Evolutionary conservation across 2,888 invertebrate species (phyloP), one percentile per base, ranked within the genome.

Genomic region (Syritta pipiens): DNA sequence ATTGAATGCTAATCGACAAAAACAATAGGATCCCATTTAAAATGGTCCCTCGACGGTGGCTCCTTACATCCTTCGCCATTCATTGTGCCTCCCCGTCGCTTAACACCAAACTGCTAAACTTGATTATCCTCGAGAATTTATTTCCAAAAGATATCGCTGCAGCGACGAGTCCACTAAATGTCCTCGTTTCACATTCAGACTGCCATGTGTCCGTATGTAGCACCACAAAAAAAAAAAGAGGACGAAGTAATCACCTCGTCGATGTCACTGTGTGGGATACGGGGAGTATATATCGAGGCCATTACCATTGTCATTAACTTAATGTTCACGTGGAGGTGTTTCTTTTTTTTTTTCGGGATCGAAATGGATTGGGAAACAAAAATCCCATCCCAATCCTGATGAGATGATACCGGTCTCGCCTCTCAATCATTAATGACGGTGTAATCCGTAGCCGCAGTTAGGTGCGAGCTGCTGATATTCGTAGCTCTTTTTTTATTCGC

Each of bases 1-100:
- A 59, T 59, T 32, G 30, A 59, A 59, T 32, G 59, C 44, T 59
- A 59, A 59, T 59, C 44, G 44, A 44, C 44, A 22, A 22, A 44
- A 59, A 44, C 59, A 59, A 59, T 59, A 30, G 44, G 32, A 14
- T n/a, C 5, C 44, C 44, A 59, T 44, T 44, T 30, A 30, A 59
- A 59, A 44, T 5, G 30, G 20, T n/a, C 7, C 7, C 28, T 28
- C n/a, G n/a, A 28, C 28, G n/a, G n/a, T n/a, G 4, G 28, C n/a
- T n/a, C 28, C 7, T 28, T n/a, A n/a, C 9, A 9, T 28, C n/a
- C 9, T 28, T 28, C 28, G 7, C n/a, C n/a, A 0, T 28, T n/a
- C n/a, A 28, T 28, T 28, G 7, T 1, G 28, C 7, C n/a, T n/a
- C n/a, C n/a, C n/a, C n/a, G n/a, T n/a, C n/a, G 2, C 35, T 35